Evolutionary conservation across 1,140 invertebrate species (phyloP), one percentile per base, ranked within the genome.

Genomic region (Eumaeus atala): DNA sequence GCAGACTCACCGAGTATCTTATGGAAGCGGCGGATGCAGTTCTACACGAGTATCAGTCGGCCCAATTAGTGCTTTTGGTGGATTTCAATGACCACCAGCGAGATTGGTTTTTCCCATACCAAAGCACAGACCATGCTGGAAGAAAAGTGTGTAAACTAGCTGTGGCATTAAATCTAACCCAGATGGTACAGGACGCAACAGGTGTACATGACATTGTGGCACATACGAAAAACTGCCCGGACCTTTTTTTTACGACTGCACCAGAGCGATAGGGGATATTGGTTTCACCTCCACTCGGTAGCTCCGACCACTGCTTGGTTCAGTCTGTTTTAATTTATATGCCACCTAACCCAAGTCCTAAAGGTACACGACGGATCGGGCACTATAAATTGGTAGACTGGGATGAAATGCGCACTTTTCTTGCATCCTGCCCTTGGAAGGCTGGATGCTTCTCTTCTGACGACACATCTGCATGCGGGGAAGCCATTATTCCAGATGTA

Each of bases 181-280:
- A 59, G 52, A 10, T 59, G 48, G 58, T 59, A 10, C 34, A 54
- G 1, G 21, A 18, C 9, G 48, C 56, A n/a, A 62, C 56, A 1
- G 47, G 52, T 12, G 53, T 58, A 18, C 59, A 54, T 17, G 59
- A 61, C n/a, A 17, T 57, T 10, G 48, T 18, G 3, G 14, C 10
- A 9, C 56, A 62, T 36, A 55, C 52, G 40, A 38, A 52, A 1
- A 55, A 62, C 47, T 62, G 60, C 34, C 44, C 58, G 11, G 58
- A 63, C 50, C 57, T 63, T 48, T 21, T 63, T 36, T 37, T 63
- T 48, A 63, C 61, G 2, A 57, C 56, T 28, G 56, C 58, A n/a
- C 61, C 53, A 36, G 56, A 58, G 33, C 21, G 54, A 42, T 53
- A 62, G 14, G 1, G 8, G 12, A 36, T 58, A 1, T 21, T 17